These are phyloP conservation scores for Aleiodes sp. DNA, from an alignment of 1,140 invertebrate species.

Conservation along the genomic window DNA sequence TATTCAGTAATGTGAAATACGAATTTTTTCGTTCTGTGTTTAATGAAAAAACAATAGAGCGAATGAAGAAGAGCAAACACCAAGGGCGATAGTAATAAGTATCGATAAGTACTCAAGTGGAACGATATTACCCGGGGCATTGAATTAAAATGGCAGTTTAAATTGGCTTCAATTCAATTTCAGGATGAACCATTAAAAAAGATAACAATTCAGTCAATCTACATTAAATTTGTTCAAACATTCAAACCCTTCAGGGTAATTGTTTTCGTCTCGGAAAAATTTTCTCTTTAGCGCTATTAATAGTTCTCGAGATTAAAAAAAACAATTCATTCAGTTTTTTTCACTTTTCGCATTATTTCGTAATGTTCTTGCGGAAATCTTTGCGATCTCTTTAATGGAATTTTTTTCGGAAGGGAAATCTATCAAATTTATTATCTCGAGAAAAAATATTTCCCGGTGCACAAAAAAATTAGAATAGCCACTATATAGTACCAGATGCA, in stretches of 20 bases:
- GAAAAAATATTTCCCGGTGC: slow-evolving; percentile 1
- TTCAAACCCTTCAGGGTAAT: no score
- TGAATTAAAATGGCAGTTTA: slow-evolving; percentile 13
- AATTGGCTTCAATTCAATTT: background rate
- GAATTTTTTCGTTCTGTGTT: background rate
- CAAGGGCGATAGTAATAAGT: slow-evolving; percentile 2
- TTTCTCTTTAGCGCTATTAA: no score
- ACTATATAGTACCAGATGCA: slow-evolving; percentile 41
- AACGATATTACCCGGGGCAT: slow-evolving; percentile 9
- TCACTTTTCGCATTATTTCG: no score
- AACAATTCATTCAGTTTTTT: no score
- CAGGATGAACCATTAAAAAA: background rate
- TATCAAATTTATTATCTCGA: background rate
- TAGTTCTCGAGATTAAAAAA: no score
- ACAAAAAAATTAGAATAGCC: slow-evolving; percentile 37
- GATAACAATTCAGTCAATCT: background rate
- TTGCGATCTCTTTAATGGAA: no score
- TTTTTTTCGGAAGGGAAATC: no score
- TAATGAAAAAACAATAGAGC: background rate
- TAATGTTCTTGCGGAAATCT: no score
- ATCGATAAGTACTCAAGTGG: slow-evolving; percentile 11
- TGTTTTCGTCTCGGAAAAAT: no score
- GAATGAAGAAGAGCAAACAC: background rate
- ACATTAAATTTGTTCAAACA: background rate
- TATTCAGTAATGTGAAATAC: no score